Evolutionary conservation across 2,888 invertebrate genomes (phyloP).

Genomic region (Brachyopa scutellaris): DNA sequence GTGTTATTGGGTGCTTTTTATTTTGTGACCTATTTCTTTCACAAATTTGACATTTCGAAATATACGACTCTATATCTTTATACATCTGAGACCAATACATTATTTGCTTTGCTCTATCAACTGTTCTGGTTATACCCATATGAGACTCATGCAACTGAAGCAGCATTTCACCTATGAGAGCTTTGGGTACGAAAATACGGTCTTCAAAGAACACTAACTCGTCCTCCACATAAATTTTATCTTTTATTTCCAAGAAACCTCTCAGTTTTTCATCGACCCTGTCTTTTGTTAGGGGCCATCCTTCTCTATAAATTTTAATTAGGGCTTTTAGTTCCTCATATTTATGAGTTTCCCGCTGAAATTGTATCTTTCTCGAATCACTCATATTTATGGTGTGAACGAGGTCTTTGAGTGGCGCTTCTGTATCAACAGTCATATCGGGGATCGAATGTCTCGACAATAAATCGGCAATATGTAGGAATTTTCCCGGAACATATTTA

Average conservation of each 20-base stretch:
- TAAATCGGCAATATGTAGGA: conserved; percentile 70
- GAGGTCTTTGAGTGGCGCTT: conserved; percentile 18
- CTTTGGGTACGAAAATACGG: conserved; percentile 39
- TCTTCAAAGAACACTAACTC: conserved; percentile 37
- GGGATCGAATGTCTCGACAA: conserved; percentile 46
- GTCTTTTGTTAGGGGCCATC: conserved; percentile 11
- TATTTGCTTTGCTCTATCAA: conserved; percentile 21
- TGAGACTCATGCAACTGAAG: conserved; percentile 33
- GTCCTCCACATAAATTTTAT: conserved; percentile 28
- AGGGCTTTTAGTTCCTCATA: neutral
- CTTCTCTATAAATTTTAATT: neutral
- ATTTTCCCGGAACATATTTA: conserved; percentile 67
- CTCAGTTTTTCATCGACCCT: conserved; percentile 11
- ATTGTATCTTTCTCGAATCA: conserved; percentile 21
- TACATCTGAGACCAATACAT: conserved; percentile 8
- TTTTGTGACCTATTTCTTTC: conserved; percentile 32
- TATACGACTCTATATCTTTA: conserved; percentile 9
- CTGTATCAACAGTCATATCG: conserved; percentile 28
- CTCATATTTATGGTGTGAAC: conserved; percentile 43
- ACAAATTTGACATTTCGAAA: conserved; percentile 22
- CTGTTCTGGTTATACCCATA: conserved; percentile 42
- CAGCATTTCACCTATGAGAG: conserved; percentile 25
- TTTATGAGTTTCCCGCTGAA: conserved; percentile 21
- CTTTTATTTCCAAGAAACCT: conserved; percentile 21
- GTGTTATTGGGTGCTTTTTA: conserved; percentile 15